Conservation (phyloP, 30 jellyfish, hydroid and myxozoan genomes). For the Aurelia sp. region DNA sequence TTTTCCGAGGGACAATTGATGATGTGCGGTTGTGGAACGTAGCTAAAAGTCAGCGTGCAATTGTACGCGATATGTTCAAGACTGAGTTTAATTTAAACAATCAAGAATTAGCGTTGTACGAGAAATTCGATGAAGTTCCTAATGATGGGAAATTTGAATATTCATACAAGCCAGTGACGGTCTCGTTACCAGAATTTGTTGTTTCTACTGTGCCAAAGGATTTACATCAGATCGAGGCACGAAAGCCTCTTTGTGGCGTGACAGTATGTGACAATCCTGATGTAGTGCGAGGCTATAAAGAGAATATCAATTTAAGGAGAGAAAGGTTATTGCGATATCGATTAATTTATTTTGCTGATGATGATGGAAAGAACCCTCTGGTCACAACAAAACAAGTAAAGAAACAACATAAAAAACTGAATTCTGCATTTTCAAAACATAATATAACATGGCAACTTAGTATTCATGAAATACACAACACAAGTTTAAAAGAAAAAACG, state of each 20-base stretch:
- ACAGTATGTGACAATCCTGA: conserved; percentile 94
- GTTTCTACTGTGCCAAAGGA: conserved; percentile 47
- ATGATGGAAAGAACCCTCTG: conserved; percentile 70
- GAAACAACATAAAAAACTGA: conserved; percentile 48
- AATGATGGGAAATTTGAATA: conserved; percentile 22
- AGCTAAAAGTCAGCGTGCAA: conserved; percentile 76
- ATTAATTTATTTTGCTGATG: conserved; percentile 69
- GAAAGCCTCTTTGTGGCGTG: conserved; percentile 82
- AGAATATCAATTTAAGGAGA: conserved; percentile 24
- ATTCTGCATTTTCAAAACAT: conserved; percentile 64
- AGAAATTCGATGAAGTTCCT: conserved; percentile 46
- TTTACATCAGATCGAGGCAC: conserved; percentile 55
- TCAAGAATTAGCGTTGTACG: conserved; percentile 44
- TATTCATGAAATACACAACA: conserved; percentile 37
- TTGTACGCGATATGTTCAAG: conserved; percentile 22
- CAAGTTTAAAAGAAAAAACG: conserved; percentile 36
- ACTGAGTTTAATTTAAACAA: background rate
- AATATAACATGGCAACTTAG: conserved; percentile 74
- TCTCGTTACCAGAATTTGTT: conserved; percentile 43
- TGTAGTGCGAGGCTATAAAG: conserved; percentile 68
- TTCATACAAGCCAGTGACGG: conserved; percentile 51
- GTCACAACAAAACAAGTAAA: conserved; percentile 49
- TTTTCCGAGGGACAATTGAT: conserved; percentile 84
- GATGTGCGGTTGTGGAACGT: conserved; percentile 69
- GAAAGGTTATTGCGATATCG: conserved; percentile 66